These are phyloP conservation scores for Gobionotothen gibberifrons DNA, from an alignment of 2,797 vertebrate genomes.

Conservation along the genomic window DNA sequence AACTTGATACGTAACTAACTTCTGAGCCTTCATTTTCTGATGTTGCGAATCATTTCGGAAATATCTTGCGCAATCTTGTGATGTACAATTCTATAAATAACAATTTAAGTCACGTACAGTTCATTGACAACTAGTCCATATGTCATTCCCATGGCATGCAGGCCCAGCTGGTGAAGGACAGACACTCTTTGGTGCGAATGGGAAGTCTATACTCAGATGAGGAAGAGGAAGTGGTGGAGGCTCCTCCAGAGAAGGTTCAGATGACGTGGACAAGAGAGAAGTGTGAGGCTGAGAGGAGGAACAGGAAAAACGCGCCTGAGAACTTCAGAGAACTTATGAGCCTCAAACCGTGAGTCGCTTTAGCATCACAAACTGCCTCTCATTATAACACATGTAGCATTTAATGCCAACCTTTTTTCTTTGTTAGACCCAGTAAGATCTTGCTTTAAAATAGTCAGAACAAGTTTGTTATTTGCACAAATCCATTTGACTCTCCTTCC, in stretches of 20 bases:
- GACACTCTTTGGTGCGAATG: conserved; percentile 93
- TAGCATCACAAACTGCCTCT: not conserved
- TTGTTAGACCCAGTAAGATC: not conserved
- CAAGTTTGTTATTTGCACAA: not conserved
- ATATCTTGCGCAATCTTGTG: not conserved
- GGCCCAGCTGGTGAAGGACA: conserved; percentile 97
- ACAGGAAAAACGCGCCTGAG: conserved; percentile 87
- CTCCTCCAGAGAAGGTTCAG: conserved; percentile 90
- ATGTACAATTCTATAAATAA: not conserved
- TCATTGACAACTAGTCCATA: not conserved
- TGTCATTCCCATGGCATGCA: conserved; percentile 52
- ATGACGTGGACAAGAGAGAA: conserved; percentile 98
- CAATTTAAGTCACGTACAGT: too few species aligned
- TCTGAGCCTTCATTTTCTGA: not conserved
- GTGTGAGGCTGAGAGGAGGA: conserved; percentile 88
- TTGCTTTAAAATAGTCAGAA: not conserved
- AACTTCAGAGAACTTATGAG: conserved; percentile 96
- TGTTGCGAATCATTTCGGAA: not conserved
- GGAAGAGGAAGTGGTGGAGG: conserved; percentile 91
- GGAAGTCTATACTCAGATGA: conserved; percentile 95
- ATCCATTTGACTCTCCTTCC: conserved; percentile 19
- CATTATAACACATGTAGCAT: not conserved
- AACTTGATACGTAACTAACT: not conserved
- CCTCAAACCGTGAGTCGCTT: conserved; percentile 93
- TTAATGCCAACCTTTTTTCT: not conserved